Conservation (phyloP, 2,113 vertebrate species). For the Phalacrocorax aristotelis region DNA sequence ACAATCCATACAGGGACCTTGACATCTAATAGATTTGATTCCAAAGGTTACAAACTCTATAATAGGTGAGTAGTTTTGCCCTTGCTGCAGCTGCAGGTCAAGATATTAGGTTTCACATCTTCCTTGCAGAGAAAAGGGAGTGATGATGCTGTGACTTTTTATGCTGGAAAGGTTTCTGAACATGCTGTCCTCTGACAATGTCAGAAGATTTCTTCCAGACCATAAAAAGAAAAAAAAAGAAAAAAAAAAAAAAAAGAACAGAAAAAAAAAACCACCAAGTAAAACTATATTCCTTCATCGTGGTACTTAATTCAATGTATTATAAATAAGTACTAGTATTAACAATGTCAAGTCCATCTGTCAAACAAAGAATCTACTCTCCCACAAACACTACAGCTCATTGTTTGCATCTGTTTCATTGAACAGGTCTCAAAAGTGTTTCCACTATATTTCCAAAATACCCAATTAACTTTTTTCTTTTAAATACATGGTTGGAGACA, state of each 20-base stretch:
- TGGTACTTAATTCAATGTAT: background rate
- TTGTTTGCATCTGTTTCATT: background rate
- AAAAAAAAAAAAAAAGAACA: too few species aligned
- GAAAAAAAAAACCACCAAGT: background rate
- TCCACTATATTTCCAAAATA: background rate
- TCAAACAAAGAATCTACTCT: background rate
- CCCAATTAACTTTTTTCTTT: background rate
- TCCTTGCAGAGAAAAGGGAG: conserved; percentile 19
- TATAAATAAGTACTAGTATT: background rate
- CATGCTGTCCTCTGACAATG: conserved; percentile 25
- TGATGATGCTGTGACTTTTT: background rate
- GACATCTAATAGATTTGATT: background rate
- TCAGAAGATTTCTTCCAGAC: background rate
- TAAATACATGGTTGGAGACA: background rate
- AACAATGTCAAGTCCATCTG: background rate
- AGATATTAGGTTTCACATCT: background rate
- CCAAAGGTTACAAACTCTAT: conserved; percentile 33
- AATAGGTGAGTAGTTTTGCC: conserved; percentile 10
- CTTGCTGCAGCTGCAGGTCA: conserved; percentile 31
- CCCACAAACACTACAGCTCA: background rate
- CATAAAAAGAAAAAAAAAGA: background rate
- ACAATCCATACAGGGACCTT: background rate
- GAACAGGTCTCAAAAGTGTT: background rate
- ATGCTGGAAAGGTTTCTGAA: conserved; percentile 29
- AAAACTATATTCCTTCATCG: background rate